Base-by-base conservation (phyloP, 2,113 vertebrate species). In the Erythrolamprus reginae region DNA sequence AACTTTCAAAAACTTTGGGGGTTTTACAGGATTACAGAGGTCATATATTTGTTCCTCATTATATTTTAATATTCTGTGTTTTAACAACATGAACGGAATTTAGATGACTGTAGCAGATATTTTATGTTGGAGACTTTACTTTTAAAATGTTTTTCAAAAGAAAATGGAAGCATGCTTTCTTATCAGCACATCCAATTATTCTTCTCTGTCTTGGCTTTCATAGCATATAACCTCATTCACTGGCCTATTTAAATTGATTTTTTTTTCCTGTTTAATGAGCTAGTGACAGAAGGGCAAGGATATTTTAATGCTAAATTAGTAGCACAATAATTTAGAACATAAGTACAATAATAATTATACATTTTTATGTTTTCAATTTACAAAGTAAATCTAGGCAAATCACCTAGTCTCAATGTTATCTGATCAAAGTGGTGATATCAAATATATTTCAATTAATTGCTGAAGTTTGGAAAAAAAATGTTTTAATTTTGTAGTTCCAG, bases 221-320 rank as follows among this genome's bases (percentile, higher is more conserved):
- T 50, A 28, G 86, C 86, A 88, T 53, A 82, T 83, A 88, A 51
- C 53, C 50, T 51, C 52, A 84, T 90, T 91, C 0, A 0, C 53
- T 91, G 6, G 26, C 26, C 10, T 92, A 10, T 52, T 93, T 24
- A 89, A 28, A 84, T 1, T 91, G 86, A 88, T 88, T 91, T 82
- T 84, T 50, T 58, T 58, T 45, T 48, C 12, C 70, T 88, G 28
- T 47, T 88, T 91, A 91, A 88, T 91, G 86, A 84, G 70, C 56
- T 51, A 61, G 70, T 91, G 77, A 88, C 86, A 91, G 53, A 61
- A 84, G 70, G 70, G 70, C 52, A 88, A 88, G 90, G 28, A 83
- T 84, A 91, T 91, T 91, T 61, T 88, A 91, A 83, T 88, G 58
- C 52, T 88, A 88, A 91, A 61, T n/a, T 19, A 87, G 52, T 23